Base-by-base conservation (phyloP, 2,113 vertebrate species). In the Corythornis vintsioides region DNA sequence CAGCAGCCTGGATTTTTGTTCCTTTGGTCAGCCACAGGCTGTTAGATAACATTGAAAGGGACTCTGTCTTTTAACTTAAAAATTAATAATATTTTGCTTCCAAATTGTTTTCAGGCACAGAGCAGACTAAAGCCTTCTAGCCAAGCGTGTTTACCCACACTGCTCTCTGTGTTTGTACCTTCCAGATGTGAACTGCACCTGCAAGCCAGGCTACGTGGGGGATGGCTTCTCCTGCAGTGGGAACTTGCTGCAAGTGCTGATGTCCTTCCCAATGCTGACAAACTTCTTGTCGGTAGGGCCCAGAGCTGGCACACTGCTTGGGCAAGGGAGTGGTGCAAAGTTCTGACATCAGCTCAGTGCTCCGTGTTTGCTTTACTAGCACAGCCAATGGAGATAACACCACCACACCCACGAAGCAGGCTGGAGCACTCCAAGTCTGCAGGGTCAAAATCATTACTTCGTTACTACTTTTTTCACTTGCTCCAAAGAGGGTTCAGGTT, bases 161-260 rank as follows among this genome's bases (percentile, higher is more conserved):
- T 3, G 35, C 60, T 53, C 0, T 59, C 10, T 45, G 25, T 83
- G 31, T 77, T 77, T 92, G 45, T 96, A 17, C 75, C 55, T 95
- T 97, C 71, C 97, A 99, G 99, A 99, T 75, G 98, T 99, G 90
- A 97, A 96, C 75, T 99, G 99, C 70, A 98, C 98, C 81, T 99
- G 99, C 97, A 98, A 98, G 70, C 67, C 20, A 3, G 99, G 99
- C 89, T 99, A 98, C 4, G 94, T 98, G 63, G 99, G 99, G 38
- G 98, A 99, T 0, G 99, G 99, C 50, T 94, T 97, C 94, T 97
- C 94, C 9, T 99, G 99, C 53, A 98, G 94, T 0, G 99, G 99
- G 53, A 99, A 99, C 96, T 95, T 99, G 87, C 93, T 99, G 81
- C 98, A 99, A 96, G 98, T 99, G 81, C 97, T 99, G 56, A 96